Conservation (phyloP, 2,888 invertebrate species). For the Lissocephala sabroskyi region DNA sequence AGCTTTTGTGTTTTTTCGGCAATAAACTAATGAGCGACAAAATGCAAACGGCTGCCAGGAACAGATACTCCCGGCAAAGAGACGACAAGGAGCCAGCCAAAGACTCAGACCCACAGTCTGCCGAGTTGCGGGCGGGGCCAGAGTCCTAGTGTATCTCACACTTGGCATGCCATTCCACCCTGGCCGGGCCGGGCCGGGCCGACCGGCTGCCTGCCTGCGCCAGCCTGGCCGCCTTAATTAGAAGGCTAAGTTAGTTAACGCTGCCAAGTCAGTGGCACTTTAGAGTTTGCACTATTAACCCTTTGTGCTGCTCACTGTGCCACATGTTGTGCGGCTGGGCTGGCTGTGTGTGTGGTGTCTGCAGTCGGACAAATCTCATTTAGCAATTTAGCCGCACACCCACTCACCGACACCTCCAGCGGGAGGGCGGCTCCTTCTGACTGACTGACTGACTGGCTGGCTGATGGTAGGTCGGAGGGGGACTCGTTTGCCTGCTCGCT, state of each 20-base stretch:
- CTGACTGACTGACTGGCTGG: too few relatives aligned
- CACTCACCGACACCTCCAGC: too few relatives aligned
- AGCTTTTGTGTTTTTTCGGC: constrained; percentile 46
- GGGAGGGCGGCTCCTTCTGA: too few relatives aligned
- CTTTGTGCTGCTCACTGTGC: constrained; percentile 40
- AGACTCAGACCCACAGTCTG: neutral
- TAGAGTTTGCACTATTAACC: constrained; percentile 63
- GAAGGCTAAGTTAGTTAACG: constrained; percentile 51
- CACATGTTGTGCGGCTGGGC: constrained; percentile 16
- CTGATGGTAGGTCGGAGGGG: constrained; percentile 52
- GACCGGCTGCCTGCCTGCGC: neutral
- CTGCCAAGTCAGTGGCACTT: constrained; percentile 39
- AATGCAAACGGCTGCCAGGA: constrained; percentile 40
- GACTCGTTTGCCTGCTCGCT: constrained; percentile 67
- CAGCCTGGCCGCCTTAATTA: constrained; percentile 36
- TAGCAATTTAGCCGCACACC: constrained; percentile 68
- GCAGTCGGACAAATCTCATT: constrained; percentile 51
- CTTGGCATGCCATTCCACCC: constrained; percentile 46
- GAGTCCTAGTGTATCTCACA: constrained; percentile 46
- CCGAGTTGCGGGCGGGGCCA: constrained; percentile 14
- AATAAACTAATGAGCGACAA: constrained; percentile 65
- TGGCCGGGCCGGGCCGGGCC: too few relatives aligned
- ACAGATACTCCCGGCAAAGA: constrained; percentile 7
- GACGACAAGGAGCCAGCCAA: neutral
- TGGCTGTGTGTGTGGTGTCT: constrained; percentile 13